These are phyloP conservation scores for Pimephales promelas DNA, from an alignment of 2,113 vertebrate species.

Conservation along the genomic window DNA sequence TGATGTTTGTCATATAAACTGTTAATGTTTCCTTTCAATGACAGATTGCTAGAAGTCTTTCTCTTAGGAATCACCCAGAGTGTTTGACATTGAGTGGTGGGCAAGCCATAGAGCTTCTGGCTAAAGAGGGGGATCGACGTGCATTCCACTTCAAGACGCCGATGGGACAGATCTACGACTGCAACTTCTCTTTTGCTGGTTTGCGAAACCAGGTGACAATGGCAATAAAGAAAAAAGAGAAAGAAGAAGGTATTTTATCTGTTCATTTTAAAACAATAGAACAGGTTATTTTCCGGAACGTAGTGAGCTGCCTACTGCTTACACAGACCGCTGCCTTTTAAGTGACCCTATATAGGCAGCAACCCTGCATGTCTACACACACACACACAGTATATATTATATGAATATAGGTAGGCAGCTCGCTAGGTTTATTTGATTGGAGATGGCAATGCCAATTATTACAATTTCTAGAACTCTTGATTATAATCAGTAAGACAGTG, in stretches of 20 bases:
- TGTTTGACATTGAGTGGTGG: constrained; percentile 86
- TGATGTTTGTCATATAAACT: not conserved
- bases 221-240: constrained; percentile 80
- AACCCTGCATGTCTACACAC: too few species aligned
- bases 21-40: constrained; percentile 21
- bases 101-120: constrained; percentile 87
- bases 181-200: constrained; percentile 92
- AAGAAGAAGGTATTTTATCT: constrained; percentile 83
- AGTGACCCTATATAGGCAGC: not conserved
- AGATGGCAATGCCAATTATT: too few species aligned
- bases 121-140: constrained; percentile 75
- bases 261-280: not conserved
- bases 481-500: not conserved
- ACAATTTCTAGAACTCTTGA: too few species aligned
- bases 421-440: not conserved
- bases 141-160: constrained; percentile 77
- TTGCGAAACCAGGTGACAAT: constrained; percentile 75
- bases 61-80: constrained; percentile 80
- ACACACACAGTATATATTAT: too few species aligned
- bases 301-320: not conserved
- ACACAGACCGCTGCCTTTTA: not conserved
- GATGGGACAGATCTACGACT: constrained; percentile 80
- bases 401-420: too few species aligned
- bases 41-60: constrained; percentile 90
- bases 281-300: not conserved